These are phyloP conservation scores for Polyploca ridens DNA, from an alignment of 2,888 invertebrate genomes.

Conservation along the genomic window DNA sequence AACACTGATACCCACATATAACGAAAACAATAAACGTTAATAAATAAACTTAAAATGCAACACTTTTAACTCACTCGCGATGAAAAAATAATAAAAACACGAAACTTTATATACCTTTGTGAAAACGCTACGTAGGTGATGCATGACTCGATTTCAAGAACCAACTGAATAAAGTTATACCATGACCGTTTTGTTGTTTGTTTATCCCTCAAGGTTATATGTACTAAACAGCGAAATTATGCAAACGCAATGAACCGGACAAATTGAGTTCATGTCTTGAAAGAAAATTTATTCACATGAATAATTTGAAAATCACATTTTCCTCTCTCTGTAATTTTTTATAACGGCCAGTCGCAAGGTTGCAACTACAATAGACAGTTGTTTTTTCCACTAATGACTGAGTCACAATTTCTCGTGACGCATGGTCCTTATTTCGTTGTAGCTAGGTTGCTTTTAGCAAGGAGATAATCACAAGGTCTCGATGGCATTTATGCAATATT, in stretches of 20 bases:
- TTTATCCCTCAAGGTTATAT: conserved; percentile 37
- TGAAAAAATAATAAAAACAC: conserved; percentile 30
- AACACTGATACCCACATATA: neutral
- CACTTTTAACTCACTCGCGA: conserved; percentile 19
- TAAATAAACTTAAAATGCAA: conserved; percentile 19
- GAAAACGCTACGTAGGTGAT: conserved; percentile 78
- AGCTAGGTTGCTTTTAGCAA: neutral
- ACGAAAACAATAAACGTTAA: conserved; percentile 19
- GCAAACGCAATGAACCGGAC: conserved; percentile 49
- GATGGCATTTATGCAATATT: neutral
- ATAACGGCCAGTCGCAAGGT: conserved; percentile 8
- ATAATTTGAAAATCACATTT: conserved; percentile 4
- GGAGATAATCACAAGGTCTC: neutral
- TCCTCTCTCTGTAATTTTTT: neutral
- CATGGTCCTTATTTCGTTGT: neutral
- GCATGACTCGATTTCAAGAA: conserved; percentile 67
- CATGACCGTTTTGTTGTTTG: conserved; percentile 33
- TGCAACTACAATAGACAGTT: neutral
- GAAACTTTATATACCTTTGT: conserved; percentile 62
- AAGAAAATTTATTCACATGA: neutral
- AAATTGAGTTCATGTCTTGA: conserved; percentile 2
- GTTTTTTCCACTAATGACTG: neutral
- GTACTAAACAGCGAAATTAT: conserved; percentile 54
- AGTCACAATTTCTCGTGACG: conserved; percentile 6
- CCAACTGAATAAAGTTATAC: conserved; percentile 61